A percentile compares a stretch with the other conserved stretches of the same genome.
Evolutionary conservation across 2,113 vertebrate genomes (phyloP).

Genomic region (Phodopus roborovskii): DNA sequence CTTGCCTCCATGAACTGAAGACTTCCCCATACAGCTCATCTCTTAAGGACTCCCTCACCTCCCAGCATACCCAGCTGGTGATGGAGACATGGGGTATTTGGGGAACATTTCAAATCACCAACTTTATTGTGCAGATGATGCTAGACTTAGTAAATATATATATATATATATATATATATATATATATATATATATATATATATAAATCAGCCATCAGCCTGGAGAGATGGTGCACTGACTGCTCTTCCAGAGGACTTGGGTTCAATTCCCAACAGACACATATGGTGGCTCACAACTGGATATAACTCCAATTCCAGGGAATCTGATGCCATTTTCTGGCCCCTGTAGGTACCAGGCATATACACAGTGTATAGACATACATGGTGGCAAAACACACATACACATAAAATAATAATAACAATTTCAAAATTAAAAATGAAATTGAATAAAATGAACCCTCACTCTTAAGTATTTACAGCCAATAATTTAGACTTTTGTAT

Average conservation of each 20-base stretch:
- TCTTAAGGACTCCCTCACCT: not conserved
- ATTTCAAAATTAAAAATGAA: not conserved
- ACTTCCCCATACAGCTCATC: not conserved
- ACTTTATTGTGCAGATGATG: not conserved
- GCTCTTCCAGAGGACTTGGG: not conserved
- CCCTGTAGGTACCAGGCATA: not conserved
- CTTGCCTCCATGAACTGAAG: not conserved
- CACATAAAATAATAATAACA: not conserved
- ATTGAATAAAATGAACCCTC: not conserved
- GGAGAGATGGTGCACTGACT: not conserved
- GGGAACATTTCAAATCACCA: not conserved
- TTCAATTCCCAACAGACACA: not conserved
- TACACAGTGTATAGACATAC: not conserved
- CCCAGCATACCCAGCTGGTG: not conserved
- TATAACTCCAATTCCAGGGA: not conserved
- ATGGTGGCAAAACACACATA: not conserved
- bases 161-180: too few species aligned
- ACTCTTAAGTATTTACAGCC: slow-evolving; percentile 14
- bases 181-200: not conserved
- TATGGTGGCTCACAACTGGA: not conserved
- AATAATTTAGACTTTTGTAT: not conserved
- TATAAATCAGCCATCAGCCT: not conserved
- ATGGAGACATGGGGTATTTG: not conserved
- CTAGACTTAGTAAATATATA: not conserved
- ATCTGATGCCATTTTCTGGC: not conserved